Evolutionary conservation across 1,140 invertebrate genomes (phyloP), one percentile per base, ranked within the genome.

Genomic region (Papilio glaucus): DNA sequence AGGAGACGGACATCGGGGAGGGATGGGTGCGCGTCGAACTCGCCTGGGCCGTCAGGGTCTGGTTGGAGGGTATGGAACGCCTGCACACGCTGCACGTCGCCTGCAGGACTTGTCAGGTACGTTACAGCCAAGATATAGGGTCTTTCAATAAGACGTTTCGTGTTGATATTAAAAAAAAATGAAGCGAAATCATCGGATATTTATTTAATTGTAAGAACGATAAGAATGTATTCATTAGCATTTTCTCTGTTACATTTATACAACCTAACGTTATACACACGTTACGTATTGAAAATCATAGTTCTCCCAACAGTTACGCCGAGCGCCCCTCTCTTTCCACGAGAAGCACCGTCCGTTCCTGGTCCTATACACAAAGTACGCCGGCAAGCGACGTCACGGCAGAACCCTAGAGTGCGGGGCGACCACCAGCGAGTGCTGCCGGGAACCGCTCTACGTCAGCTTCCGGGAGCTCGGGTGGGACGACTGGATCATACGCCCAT

Each of bases 401-500:
- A 89, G 96, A 12, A 95, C 95, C 57, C 90, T 96, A 3, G 96
- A 97, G 80, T 98, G 97, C 81, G 88, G 93, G 0, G 94, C 95
- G 8, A 95, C 95, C 13, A 94, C 95, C 78, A 94, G 92, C 26
- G 96, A 97, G 78, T 98, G 97, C 85, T 98, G 97, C 81, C 92
- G 97, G 33, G 97, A 98, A 83, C 96, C 96, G 12, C 93, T 98
- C 0, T 96, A 96, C 79, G 96, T 98, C 13, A 96, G 95, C 73
- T 98, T 98, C 84, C 95, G 94, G 24, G 96, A 97, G 29, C 96
- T 98, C 45, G 97, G 97, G 49, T 98, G 97, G 97, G 95, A 96
- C 77, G 96, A 97, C 87, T 98, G 97, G 96, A 97, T 98, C 67
- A 94, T 98, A 18, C 94, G 96, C 60, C 97, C 97, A 0, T 93